These are phyloP conservation scores for Sinella curviseta DNA, from an alignment of 1,140 invertebrate genomes.

Conservation along the genomic window DNA sequence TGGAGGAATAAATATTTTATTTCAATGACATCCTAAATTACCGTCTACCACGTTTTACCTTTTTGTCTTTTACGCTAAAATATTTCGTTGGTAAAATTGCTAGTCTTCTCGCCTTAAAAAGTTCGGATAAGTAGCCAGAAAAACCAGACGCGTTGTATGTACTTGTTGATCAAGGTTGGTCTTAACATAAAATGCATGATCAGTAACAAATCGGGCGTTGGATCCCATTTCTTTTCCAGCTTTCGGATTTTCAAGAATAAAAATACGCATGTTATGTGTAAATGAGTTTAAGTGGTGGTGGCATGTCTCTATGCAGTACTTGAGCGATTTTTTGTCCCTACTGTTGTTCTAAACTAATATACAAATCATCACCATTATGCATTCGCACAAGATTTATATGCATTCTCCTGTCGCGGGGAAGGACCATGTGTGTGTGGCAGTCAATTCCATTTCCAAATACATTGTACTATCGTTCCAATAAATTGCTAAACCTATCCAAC, in stretches of 20 bases:
- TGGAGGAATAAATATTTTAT: too few relatives aligned
- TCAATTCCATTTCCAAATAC: neutral
- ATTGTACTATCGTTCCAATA: neutral
- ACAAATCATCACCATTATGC: slow-evolving; percentile 6
- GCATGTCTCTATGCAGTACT: too few relatives aligned
- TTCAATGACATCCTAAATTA: too few relatives aligned
- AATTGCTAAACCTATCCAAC: neutral
- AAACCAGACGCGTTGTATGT: neutral
- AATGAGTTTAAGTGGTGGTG: too few relatives aligned
- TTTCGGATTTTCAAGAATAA: too few relatives aligned
- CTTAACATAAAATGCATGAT: slow-evolving; percentile 8
- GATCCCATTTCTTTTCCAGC: neutral
- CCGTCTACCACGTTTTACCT: too few relatives aligned
- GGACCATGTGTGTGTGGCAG: slow-evolving; percentile 15
- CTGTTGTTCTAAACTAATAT: neutral
- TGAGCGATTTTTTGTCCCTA: too few relatives aligned
- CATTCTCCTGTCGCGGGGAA: neutral
- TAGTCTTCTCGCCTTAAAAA: too few relatives aligned
- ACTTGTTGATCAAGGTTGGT: neutral
- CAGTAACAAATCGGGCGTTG: slow-evolving; percentile 12
- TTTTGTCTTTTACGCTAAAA: too few relatives aligned
- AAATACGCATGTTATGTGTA: too few relatives aligned
- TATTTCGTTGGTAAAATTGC: too few relatives aligned
- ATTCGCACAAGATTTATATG: slow-evolving; percentile 16
- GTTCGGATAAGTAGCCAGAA: too few relatives aligned